Conservation (phyloP, 2,797 vertebrate species). For the Cygnus olor region DNA sequence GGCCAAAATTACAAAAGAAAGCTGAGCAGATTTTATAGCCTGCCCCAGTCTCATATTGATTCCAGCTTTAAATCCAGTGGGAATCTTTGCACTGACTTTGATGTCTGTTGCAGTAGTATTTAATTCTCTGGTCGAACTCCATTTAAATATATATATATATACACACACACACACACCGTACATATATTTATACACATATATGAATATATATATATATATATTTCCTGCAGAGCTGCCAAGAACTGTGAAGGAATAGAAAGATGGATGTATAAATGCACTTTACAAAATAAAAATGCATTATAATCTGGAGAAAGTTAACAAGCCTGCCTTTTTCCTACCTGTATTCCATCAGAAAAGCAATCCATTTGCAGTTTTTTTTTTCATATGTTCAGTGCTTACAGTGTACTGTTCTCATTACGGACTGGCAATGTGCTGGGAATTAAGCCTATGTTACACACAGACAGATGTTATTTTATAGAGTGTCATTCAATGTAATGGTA, state of each 20-base stretch:
- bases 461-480: slow-evolving; percentile 53
- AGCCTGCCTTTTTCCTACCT: background rate
- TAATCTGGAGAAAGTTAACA: background rate
- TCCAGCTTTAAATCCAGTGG: background rate
- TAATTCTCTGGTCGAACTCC: background rate
- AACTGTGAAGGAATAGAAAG: background rate
- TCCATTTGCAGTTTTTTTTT: background rate
- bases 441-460: slow-evolving; percentile 1
- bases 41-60: background rate
- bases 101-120: background rate
- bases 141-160: background rate
- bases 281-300: background rate
- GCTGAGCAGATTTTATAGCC: background rate
- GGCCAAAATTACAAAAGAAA: background rate
- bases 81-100: background rate
- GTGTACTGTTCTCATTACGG: slow-evolving; percentile 23
- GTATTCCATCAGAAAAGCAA: background rate
- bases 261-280: background rate
- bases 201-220: background rate
- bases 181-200: background rate
- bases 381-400: background rate
- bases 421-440: slow-evolving; percentile 14
- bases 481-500: slow-evolving; percentile 27
- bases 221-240: background rate
- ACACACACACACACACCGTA: too few species aligned